These are phyloP conservation scores for Melospiza georgiana DNA, from an alignment of 2,113 vertebrate species.

Conservation along the genomic window DNA sequence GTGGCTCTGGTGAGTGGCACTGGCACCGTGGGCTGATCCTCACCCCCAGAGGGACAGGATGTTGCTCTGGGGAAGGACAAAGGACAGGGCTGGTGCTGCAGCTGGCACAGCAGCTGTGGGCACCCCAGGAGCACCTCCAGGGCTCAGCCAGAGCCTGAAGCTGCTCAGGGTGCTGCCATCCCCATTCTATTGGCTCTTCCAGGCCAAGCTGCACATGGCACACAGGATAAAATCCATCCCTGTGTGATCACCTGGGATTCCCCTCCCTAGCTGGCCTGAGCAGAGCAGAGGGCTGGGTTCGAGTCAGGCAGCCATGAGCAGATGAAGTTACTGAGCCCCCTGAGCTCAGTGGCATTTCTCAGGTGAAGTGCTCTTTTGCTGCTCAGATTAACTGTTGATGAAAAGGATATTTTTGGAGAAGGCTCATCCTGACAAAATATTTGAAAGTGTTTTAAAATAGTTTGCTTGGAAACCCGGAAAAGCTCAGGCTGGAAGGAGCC, in stretches of 20 bases:
- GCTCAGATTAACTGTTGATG: background rate
- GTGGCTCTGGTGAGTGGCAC: background rate
- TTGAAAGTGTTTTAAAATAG: background rate
- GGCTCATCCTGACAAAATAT: background rate
- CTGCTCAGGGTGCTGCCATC: accelerated
- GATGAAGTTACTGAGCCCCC: background rate
- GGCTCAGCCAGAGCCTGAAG: background rate
- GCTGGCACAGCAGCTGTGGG: background rate
- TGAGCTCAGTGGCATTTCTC: background rate
- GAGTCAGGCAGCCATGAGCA: background rate
- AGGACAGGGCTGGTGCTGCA: accelerated
- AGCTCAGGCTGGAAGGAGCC: background rate
- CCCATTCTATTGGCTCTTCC: accelerated
- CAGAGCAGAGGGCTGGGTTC: background rate
- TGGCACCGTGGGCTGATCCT: background rate
- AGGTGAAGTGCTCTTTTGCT: background rate
- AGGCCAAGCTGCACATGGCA: background rate
- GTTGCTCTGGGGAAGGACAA: background rate
- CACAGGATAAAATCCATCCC: background rate
- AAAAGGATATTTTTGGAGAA: background rate
- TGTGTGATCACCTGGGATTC: background rate
- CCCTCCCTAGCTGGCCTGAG: background rate
- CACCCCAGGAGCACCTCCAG: background rate
- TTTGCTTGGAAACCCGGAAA: background rate
- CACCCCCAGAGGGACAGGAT: background rate